phyloP scores from a whole-genome alignment of 2,888 invertebrate species.

The Lasioglossum oenotherae region DNA sequence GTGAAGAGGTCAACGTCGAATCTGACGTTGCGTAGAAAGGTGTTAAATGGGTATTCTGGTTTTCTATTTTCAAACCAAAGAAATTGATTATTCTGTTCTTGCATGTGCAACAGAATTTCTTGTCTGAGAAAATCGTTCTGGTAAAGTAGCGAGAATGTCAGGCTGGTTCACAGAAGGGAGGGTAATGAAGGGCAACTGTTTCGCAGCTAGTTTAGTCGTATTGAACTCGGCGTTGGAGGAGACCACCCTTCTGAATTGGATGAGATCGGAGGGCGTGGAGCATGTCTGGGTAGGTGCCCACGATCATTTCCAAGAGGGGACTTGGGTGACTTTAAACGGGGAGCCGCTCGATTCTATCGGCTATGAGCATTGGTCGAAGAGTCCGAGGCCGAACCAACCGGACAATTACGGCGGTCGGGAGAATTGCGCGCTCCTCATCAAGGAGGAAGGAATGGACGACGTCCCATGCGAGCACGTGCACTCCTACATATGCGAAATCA shows the following conservation, averaged over 20 bases:
- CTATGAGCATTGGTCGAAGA: conserved; percentile 54
- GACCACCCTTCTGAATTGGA: conserved; percentile 1
- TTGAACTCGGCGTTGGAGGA: conserved; percentile 31
- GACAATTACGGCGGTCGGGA: conserved; percentile 52
- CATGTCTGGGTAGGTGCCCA: conserved; percentile 62
- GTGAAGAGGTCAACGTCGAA: accelerated
- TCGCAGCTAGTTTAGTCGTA: conserved; percentile 33
- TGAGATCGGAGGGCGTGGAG: conserved; percentile 10
- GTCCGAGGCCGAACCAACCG: conserved; percentile 37
- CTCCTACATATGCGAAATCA: conserved; percentile 53
- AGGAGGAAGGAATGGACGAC: conserved; percentile 58
- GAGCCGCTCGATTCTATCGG: conserved; percentile 48
- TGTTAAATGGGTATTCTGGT: too few species aligned
- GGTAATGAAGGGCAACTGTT: neutral
- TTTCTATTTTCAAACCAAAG: too few species aligned
- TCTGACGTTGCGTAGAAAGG: too few species aligned
- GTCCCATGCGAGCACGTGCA: conserved; percentile 11
- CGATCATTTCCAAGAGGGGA: conserved; percentile 63
- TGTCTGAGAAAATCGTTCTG: too few species aligned
- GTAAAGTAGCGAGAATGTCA: too few species aligned
- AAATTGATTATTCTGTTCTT: too few species aligned
- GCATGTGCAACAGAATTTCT: too few species aligned
- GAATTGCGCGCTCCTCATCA: conserved; percentile 51
- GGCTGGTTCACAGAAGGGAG: neutral
- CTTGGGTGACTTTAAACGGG: conserved; percentile 59